Conservation (phyloP, 1,140 invertebrate species). For the Protaetia brevitarsis region DNA sequence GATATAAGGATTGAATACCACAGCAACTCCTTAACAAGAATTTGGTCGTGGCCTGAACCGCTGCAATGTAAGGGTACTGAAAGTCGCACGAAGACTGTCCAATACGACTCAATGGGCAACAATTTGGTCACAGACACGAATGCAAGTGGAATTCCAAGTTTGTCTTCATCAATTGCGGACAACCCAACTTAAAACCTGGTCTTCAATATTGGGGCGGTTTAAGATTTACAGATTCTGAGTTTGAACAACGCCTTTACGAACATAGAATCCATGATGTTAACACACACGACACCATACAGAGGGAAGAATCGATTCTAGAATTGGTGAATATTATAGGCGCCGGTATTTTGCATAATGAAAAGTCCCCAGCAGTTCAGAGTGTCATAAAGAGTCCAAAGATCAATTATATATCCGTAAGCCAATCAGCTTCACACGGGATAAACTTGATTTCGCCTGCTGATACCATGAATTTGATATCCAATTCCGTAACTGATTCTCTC, state of each 20-base stretch:
- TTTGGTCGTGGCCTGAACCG: constrained; percentile 95
- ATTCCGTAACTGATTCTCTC: constrained; percentile 76
- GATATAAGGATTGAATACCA: constrained; percentile 80
- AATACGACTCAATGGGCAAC: constrained; percentile 83
- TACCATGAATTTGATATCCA: constrained; percentile 66
- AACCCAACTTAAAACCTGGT: constrained; percentile 64
- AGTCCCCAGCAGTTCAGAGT: constrained; percentile 85
- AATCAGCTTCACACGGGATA: constrained; percentile 87
- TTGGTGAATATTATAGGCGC: constrained; percentile 90
- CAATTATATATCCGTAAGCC: constrained; percentile 75
- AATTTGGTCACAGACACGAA: constrained; percentile 78
- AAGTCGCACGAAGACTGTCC: constrained; percentile 80
- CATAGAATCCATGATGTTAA: constrained; percentile 76
- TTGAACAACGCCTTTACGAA: constrained; percentile 83
- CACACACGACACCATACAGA: constrained; percentile 66
- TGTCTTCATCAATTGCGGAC: constrained; percentile 91
- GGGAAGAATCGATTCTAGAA: constrained; percentile 72
- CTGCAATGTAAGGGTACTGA: constrained; percentile 84
- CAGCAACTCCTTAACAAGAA: constrained; percentile 74
- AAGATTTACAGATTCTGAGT: constrained; percentile 82
- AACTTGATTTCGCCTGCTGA: constrained; percentile 86
- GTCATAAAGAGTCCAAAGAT: constrained; percentile 82
- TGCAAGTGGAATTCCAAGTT: constrained; percentile 88
- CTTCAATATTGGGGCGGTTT: constrained; percentile 95
- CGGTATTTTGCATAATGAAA: constrained; percentile 94